A percentile compares a stretch with the other conserved stretches of the same genome.
phyloP scores from a whole-genome alignment of 2,888 invertebrate species.

The Dasysyrphus tricinctus region DNA sequence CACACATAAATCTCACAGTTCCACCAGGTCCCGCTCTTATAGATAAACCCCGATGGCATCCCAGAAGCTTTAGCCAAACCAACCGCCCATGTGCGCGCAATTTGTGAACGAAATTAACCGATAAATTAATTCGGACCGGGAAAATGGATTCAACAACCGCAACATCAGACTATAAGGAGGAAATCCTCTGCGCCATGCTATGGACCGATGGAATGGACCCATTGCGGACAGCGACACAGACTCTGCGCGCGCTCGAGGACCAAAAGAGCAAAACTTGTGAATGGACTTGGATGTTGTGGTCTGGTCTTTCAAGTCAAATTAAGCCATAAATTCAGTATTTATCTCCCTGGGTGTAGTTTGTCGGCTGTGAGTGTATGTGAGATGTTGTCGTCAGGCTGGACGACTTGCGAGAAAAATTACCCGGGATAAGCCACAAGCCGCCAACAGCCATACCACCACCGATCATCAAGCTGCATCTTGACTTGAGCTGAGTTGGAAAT shows the following conservation, averaged over 20 bases:
- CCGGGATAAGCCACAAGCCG: slow-evolving; percentile 55
- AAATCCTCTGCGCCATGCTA: neutral
- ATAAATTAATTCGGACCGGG: slow-evolving; percentile 80
- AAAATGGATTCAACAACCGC: slow-evolving; percentile 54
- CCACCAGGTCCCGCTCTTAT: slow-evolving; percentile 41
- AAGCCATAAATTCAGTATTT: slow-evolving; percentile 83
- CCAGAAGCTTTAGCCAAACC: slow-evolving; percentile 54
- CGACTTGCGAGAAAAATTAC: slow-evolving; percentile 54
- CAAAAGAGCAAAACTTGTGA: slow-evolving; percentile 72
- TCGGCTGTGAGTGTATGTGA: slow-evolving; percentile 78
- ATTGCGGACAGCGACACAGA: neutral
- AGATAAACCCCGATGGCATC: slow-evolving; percentile 60
- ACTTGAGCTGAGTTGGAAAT: slow-evolving; percentile 9
- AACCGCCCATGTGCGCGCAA: slow-evolving; percentile 80
- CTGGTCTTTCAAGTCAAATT: slow-evolving; percentile 81
- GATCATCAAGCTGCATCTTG: slow-evolving; percentile 4
- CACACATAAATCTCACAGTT: slow-evolving; percentile 65
- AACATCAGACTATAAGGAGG: slow-evolving; percentile 15
- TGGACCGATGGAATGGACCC: neutral
- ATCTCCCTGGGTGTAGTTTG: slow-evolving; percentile 82
- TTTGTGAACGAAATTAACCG: slow-evolving; percentile 82
- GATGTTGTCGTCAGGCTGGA: slow-evolving; percentile 24
- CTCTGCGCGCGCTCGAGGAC: slow-evolving; percentile 31
- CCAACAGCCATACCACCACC: neutral
- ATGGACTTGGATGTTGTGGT: slow-evolving; percentile 75